Conservation (phyloP, 2,888 invertebrate species). For the Platycheirus rosarum region DNA sequence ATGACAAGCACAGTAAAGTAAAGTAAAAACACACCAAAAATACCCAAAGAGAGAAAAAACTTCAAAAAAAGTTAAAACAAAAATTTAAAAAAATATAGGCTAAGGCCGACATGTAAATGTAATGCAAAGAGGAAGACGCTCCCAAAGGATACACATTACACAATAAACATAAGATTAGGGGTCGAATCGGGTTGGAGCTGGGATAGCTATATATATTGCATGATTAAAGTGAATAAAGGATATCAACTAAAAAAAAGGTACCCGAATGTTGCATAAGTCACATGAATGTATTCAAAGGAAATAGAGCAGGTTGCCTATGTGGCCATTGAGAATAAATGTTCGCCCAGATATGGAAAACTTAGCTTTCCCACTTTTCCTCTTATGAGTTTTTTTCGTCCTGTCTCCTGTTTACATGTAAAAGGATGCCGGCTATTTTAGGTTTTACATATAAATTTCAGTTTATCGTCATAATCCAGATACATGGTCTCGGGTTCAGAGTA, state of each 20-base stretch:
- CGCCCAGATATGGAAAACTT: slow-evolving; percentile 31
- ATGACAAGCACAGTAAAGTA: slow-evolving; percentile 53
- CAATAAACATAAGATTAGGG: slow-evolving; percentile 15
- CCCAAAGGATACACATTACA: slow-evolving; percentile 12
- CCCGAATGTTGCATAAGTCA: slow-evolving; percentile 51
- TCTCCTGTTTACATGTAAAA: not conserved
- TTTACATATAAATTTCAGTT: slow-evolving; percentile 16
- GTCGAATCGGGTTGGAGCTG: not conserved
- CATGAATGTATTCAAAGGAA: slow-evolving; percentile 33
- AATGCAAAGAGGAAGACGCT: slow-evolving; percentile 10
- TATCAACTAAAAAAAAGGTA: slow-evolving; percentile 41
- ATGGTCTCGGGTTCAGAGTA: slow-evolving; percentile 25
- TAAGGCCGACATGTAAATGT: slow-evolving; percentile 47
- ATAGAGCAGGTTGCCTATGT: slow-evolving; percentile 43
- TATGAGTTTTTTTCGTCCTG: no score
- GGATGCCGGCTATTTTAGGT: not conserved
- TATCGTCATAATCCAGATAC: slow-evolving; percentile 52
- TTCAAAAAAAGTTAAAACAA: not conserved
- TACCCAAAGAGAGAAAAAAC: slow-evolving; percentile 2
- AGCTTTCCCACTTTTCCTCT: no score
- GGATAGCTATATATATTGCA: slow-evolving; percentile 36
- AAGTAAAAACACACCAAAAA: slow-evolving; percentile 31
- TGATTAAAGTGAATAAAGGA: slow-evolving; percentile 55
- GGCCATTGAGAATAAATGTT: slow-evolving; percentile 42
- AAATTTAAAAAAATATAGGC: slow-evolving; percentile 26